A percentile compares a stretch with the other conserved stretches of the same genome.
Evolutionary conservation across 2,113 vertebrate genomes (phyloP).

Genomic region (Bungarus multicinctus): DNA sequence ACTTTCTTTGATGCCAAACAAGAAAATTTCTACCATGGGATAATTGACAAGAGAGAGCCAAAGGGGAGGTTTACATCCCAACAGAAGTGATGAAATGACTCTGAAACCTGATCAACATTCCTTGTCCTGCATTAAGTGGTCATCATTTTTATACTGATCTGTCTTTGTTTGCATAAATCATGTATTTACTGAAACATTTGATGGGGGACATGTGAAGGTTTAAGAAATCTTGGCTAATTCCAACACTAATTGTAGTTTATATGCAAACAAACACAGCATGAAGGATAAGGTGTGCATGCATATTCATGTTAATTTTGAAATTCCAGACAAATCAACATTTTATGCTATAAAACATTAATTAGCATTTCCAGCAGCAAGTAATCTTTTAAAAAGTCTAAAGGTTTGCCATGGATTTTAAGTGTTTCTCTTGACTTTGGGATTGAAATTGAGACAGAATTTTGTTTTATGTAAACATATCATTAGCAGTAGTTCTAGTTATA

Average conservation of each 20-base stretch:
- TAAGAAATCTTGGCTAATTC: not conserved
- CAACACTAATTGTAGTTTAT: not conserved
- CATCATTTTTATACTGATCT: not conserved
- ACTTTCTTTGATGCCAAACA: too few species aligned
- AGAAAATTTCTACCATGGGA: too few species aligned
- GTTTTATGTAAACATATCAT: not conserved
- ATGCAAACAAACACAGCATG: slow-evolving; percentile 2
- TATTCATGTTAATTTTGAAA: slow-evolving; percentile 22
- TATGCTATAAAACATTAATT: slow-evolving; percentile 6
- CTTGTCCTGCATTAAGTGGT: not conserved
- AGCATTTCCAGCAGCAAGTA: not conserved
- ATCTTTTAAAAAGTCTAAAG: not conserved
- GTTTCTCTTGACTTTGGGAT: not conserved
- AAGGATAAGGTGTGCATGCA: not conserved
- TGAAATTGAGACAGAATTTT: not conserved
- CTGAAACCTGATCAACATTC: not conserved
- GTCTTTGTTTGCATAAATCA: not conserved
- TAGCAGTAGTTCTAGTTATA: not conserved
- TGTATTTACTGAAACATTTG: not conserved
- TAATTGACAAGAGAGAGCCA: not conserved
- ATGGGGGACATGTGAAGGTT: not conserved
- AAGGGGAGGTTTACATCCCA: not conserved
- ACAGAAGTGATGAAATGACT: not conserved
- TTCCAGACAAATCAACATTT: slow-evolving; percentile 4
- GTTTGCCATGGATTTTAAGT: not conserved